A percentile compares a stretch with the other conserved stretches of the same genome.
Evolutionary conservation across 2,888 invertebrate species (phyloP).

Genomic region (Dicyrtoma fusca): DNA sequence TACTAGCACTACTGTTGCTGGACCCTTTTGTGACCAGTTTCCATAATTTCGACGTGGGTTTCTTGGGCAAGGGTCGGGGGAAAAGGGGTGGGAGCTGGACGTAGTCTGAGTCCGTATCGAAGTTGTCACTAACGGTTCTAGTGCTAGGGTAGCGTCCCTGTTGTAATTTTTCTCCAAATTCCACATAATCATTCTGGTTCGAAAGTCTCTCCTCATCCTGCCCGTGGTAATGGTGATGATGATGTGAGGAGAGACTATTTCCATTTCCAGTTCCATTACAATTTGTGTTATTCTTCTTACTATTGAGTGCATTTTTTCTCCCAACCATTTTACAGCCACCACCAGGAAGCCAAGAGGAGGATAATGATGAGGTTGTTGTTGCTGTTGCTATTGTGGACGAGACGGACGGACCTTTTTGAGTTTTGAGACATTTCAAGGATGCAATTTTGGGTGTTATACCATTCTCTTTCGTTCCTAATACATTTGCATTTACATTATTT

Average conservation of each 20-base stretch:
- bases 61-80: constrained; percentile 50
- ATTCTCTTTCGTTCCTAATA: constrained; percentile 42
- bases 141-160: constrained; percentile 54
- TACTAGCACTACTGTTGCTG: constrained; percentile 13
- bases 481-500: constrained; percentile 12
- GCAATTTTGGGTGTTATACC: constrained; percentile 55
- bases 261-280: constrained; percentile 5
- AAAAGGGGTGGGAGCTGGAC: constrained; percentile 68
- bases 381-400: background rate
- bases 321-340: constrained; percentile 24
- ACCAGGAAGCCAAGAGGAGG: constrained; percentile 20
- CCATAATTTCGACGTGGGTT: constrained; percentile 54
- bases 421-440: constrained; percentile 53
- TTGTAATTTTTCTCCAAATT: constrained; percentile 54
- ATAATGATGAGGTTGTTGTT: background rate
- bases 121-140: constrained; percentile 73
- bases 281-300: constrained; percentile 32
- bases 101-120: constrained; percentile 88
- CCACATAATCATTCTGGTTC: constrained; percentile 48
- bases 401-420: constrained; percentile 36
- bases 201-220: no score
- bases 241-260: constrained; percentile 24
- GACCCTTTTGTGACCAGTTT: constrained; percentile 47
- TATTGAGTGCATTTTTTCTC: constrained; percentile 34
- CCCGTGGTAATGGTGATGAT: background rate